phyloP scores from a whole-genome alignment of 2,888 invertebrate genomes.

The Drosophila trichaetosa region DNA sequence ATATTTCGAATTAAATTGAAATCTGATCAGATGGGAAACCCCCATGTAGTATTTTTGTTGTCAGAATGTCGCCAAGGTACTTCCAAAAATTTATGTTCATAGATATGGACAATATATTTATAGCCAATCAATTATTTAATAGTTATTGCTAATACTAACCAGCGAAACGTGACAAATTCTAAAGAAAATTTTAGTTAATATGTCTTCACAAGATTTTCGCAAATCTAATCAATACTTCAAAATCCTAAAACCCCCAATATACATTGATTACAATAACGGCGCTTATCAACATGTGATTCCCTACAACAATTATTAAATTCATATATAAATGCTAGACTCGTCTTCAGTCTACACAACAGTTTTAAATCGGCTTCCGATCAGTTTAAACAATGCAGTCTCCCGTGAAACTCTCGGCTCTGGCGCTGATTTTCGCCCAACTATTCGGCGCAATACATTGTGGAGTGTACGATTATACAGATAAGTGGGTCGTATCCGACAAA shows the following conservation, averaged over 20 bases:
- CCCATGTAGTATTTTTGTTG: neutral
- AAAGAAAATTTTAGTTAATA: neutral
- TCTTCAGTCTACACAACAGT: constrained; percentile 1
- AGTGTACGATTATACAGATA: too few species aligned
- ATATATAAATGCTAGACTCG: constrained; percentile 14
- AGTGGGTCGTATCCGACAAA: too few species aligned
- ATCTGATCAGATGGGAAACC: neutral
- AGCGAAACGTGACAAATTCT: neutral
- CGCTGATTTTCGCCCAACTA: too few species aligned
- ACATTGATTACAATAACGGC: neutral
- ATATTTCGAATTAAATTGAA: too few species aligned
- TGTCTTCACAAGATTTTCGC: neutral
- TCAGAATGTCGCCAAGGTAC: neutral
- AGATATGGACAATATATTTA: neutral
- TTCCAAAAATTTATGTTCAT: too few species aligned
- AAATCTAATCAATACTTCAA: constrained; percentile 28
- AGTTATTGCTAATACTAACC: neutral
- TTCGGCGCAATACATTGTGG: too few species aligned
- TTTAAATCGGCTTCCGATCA: constrained; percentile 2
- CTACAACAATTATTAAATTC: neutral
- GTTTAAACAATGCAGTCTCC: constrained; percentile 11
- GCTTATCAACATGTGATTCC: constrained; percentile 27
- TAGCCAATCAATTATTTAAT: neutral
- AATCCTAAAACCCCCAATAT: neutral
- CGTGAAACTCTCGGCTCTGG: too few species aligned